phyloP scores from a whole-genome alignment of 2,888 invertebrate species.

The Patella ulyssiponensis region DNA sequence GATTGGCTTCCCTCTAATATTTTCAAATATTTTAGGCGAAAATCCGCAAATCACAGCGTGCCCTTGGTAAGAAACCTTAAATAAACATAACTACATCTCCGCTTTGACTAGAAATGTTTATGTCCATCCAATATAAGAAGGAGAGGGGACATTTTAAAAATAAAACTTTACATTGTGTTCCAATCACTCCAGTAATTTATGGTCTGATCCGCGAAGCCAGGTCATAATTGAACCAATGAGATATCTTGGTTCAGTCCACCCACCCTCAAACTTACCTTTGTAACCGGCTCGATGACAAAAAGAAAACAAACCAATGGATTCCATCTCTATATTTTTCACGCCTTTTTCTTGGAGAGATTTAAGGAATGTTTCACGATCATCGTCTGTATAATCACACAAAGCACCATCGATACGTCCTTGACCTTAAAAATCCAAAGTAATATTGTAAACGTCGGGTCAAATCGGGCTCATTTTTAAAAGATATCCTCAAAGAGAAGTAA shows the following conservation, averaged over 20 bases:
- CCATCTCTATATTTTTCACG: conserved; percentile 98
- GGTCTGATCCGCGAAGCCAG: too few species aligned
- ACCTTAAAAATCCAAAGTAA: conserved; percentile 75
- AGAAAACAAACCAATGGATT: conserved; percentile 92
- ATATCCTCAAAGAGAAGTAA: too few species aligned
- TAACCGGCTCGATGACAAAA: conserved; percentile 94
- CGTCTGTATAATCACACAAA: conserved; percentile 92
- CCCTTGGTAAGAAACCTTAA: neutral
- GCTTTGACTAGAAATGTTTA: neutral
- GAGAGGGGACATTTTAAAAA: too few species aligned
- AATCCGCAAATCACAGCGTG: neutral
- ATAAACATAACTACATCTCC: neutral
- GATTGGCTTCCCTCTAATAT: neutral
- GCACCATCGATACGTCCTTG: conserved; percentile 97
- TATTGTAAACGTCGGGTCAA: neutral
- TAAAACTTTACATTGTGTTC: too few species aligned
- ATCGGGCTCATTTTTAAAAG: too few species aligned
- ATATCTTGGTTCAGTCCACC: neutral
- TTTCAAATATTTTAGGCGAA: neutral
- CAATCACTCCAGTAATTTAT: too few species aligned
- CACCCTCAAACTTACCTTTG: conserved; percentile 74
- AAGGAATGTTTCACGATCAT: conserved; percentile 92
- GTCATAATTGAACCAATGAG: neutral
- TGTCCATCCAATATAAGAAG: neutral
- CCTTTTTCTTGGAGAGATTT: conserved; percentile 76